A percentile compares a stretch with the other conserved stretches of the same genome.
These are phyloP conservation scores for Goniozus legneri DNA, from an alignment of 1,140 invertebrate species.

Conservation along the genomic window DNA sequence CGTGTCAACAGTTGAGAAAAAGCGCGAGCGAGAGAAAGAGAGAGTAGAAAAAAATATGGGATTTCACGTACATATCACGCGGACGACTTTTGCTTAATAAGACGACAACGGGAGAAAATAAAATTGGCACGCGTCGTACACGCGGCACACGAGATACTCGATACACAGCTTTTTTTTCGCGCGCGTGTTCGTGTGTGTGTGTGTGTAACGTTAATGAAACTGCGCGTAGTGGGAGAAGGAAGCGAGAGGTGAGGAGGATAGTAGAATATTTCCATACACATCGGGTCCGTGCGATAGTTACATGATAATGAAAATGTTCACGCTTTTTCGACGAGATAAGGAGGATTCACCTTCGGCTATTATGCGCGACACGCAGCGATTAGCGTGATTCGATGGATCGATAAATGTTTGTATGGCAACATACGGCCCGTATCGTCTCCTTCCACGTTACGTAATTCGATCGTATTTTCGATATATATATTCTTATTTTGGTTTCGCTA, in stretches of 20 bases:
- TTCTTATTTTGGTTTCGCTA: too few species aligned
- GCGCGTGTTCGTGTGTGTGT: not conserved
- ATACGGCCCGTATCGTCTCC: too few species aligned
- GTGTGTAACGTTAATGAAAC: not conserved
- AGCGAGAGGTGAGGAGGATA: too few species aligned
- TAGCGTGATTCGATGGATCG: too few species aligned
- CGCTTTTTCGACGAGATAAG: not conserved
- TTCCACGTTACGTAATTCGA: too few species aligned
- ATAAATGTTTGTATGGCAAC: too few species aligned
- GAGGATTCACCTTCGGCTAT: too few species aligned
- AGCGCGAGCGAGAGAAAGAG: not conserved
- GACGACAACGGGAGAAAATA: conserved; percentile 3
- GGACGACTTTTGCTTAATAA: conserved; percentile 15
- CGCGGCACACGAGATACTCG: conserved; percentile 9
- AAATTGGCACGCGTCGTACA: conserved; percentile 26
- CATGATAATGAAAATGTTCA: not conserved
- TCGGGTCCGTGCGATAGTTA: not conserved
- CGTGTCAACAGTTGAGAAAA: not conserved
- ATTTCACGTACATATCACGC: conserved; percentile 25
- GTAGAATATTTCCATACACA: not conserved
- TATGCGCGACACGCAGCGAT: too few species aligned
- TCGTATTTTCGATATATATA: too few species aligned
- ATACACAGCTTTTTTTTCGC: not conserved
- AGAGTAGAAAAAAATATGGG: conserved; percentile 12
- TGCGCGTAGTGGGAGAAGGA: not conserved